These are phyloP conservation scores for Rosalia funebris DNA, from an alignment of 2,888 invertebrate species.

Conservation along the genomic window DNA sequence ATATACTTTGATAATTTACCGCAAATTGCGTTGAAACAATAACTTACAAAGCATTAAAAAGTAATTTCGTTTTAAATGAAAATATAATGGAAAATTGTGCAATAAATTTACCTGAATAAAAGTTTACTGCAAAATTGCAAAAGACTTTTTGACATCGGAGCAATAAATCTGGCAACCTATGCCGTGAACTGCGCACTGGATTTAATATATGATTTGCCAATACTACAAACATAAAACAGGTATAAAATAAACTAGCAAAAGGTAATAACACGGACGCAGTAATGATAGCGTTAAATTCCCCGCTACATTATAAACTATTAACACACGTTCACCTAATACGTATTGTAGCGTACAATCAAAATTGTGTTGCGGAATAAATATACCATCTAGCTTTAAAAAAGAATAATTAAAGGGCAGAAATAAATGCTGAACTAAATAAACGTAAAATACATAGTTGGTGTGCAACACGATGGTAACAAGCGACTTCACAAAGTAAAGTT, in stretches of 20 bases:
- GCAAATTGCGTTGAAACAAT: constrained; percentile 1
- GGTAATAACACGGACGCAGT: too few species aligned
- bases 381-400: too few species aligned
- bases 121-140: not conserved
- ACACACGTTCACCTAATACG: too few species aligned
- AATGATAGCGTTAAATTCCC: too few species aligned
- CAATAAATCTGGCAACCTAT: constrained; percentile 11
- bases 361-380: too few species aligned
- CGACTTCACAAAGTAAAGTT: too few species aligned
- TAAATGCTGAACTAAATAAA: too few species aligned
- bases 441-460: too few species aligned
- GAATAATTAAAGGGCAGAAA: too few species aligned
- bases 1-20: constrained; percentile 1
- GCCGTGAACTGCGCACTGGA: constrained; percentile 1
- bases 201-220: constrained; percentile 9
- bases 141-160: constrained; percentile 7
- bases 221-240: not conserved
- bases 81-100: constrained; percentile 1
- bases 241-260: not conserved
- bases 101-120: constrained; percentile 6
- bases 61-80: constrained; percentile 1
- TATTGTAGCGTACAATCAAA: too few species aligned
- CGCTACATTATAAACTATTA: too few species aligned
- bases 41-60: constrained; percentile 4
- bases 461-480: too few species aligned